These are phyloP conservation scores for Gobio occitaniae DNA, from an alignment of 2,797 vertebrate species.

Conservation along the genomic window DNA sequence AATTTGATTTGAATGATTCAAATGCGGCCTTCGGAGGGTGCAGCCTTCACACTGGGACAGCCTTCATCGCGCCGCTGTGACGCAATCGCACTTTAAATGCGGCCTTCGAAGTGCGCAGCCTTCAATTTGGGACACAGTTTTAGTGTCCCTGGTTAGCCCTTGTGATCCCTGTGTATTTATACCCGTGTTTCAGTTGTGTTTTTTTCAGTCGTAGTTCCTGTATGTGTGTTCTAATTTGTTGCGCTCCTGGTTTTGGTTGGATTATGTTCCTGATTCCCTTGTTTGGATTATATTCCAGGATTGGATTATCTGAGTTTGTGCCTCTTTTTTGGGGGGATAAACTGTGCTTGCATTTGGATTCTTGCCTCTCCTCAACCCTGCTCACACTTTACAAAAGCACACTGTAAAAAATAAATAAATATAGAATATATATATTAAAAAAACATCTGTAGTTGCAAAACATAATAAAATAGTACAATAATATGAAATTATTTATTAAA, in stretches of 20 bases:
- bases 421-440: no score
- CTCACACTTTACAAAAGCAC: background rate
- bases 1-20: no score
- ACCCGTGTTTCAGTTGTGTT: background rate
- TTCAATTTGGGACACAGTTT: no score
- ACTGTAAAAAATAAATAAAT: background rate
- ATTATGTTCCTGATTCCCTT: background rate
- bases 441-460: no score
- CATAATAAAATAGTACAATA: background rate
- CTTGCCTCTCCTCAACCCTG: background rate
- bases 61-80: no score
- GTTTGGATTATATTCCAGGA: background rate
- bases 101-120: no score
- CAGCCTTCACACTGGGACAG: no score
- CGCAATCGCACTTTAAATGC: no score
- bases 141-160: background rate
- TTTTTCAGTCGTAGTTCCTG: background rate
- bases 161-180: background rate
- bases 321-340: background rate
- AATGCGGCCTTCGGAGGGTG: no score
- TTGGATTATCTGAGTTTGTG: background rate
- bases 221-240: background rate
- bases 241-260: background rate
- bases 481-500: background rate
- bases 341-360: background rate